phyloP scores from a whole-genome alignment of 2,113 vertebrate genomes.

The Marmota flaviventris region DNA sequence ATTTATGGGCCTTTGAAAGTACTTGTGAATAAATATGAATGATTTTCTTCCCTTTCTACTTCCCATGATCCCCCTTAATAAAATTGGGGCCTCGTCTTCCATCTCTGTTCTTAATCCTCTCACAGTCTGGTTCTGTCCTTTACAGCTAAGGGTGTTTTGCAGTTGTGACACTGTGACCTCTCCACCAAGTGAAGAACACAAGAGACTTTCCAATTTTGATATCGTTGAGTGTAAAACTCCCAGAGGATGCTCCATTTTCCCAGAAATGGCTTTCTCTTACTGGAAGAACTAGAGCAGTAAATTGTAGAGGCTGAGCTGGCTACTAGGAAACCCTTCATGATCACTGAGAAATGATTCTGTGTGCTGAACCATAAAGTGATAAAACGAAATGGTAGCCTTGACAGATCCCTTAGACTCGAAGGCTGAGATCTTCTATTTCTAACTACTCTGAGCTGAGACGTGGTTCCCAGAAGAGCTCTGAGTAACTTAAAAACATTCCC shows the following conservation, averaged over 20 bases:
- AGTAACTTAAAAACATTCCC: conserved; percentile 22
- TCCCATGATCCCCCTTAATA: not conserved
- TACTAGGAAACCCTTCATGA: not conserved
- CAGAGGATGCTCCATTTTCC: not conserved
- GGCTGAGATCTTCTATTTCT: not conserved
- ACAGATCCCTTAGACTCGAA: not conserved
- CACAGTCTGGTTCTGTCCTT: not conserved
- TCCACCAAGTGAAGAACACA: not conserved
- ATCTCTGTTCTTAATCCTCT: not conserved
- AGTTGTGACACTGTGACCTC: not conserved
- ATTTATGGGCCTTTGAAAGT: not conserved
- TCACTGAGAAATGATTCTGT: not conserved
- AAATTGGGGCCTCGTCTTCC: not conserved
- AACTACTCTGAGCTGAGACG: conserved; percentile 17
- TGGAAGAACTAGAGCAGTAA: not conserved
- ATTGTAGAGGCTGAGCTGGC: not conserved
- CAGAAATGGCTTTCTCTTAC: not conserved
- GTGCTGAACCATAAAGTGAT: conserved; percentile 30
- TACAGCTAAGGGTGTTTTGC: not conserved
- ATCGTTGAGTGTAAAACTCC: not conserved
- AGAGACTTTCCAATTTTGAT: not conserved
- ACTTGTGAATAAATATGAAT: not conserved
- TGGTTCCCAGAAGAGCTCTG: not conserved
- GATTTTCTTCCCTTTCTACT: not conserved
- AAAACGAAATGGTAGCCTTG: not conserved